Base-by-base conservation (phyloP, 2,888 invertebrate genomes). In the Bugulina stolonifera region DNA sequence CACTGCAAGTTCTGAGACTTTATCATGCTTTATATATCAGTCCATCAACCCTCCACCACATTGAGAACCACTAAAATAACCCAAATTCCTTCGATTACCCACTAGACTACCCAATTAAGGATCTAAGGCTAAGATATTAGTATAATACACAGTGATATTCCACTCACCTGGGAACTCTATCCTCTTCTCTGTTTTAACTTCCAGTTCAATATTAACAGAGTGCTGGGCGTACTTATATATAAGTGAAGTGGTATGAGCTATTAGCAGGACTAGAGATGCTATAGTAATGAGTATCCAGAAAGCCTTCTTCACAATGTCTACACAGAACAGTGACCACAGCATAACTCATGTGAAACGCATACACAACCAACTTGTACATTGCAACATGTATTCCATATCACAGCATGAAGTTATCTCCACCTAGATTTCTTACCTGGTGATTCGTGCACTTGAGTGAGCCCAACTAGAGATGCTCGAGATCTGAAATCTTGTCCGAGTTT, bases 401-500 rank as follows among this genome's bases (percentile, higher is more conserved):
- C n/a, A n/a, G n/a, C n/a, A n/a, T n/a, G n/a, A n/a, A n/a, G n/a
- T n/a, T n/a, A n/a, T n/a, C n/a, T n/a, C n/a, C n/a, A n/a, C n/a
- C n/a, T n/a, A n/a, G n/a, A n/a, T n/a, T n/a, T n/a, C 52, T 52
- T 14, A 52, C 52, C 52, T 52, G 10, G 10, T 10, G 52, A 57
- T 25, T 57, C n/a, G 23, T 57, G 10, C 5, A 57, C 25, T 25
- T 57, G 57, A 5, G 57, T 57, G 57, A 57, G 23, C 5, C 57
- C 57, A 57, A 57, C 57, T n/a, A 57, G 57, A 57, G 57, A 57
- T 5, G 57, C 18, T 57, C 57, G 18, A 25, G 18, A 22, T n/a
- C 57, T 5, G 23, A 57, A 57, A 5, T 22, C 57, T 5, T 23
- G n/a, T 18, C 57, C 57, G 25, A 57, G n/a, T 18, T 57, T n/a